phyloP scores from a whole-genome alignment of 2,797 vertebrate species.

The Clarias fuscus region DNA sequence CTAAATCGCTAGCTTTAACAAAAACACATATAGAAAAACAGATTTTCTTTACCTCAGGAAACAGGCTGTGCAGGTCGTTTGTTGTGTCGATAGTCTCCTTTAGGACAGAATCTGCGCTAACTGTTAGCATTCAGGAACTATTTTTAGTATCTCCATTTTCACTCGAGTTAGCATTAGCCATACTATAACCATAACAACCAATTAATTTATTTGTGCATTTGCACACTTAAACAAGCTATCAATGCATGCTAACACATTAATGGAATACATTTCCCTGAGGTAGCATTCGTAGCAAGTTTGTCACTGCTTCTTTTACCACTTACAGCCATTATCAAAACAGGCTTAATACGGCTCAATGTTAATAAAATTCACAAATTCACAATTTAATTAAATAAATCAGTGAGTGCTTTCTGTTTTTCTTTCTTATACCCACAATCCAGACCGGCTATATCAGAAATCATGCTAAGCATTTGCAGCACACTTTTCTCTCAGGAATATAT shows the following conservation, averaged over 20 bases:
- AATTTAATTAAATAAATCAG: background rate
- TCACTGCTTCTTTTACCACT: background rate
- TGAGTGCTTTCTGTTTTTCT: slow-evolving; percentile 2
- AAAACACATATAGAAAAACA: background rate
- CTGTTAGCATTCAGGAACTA: background rate
- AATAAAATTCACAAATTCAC: background rate
- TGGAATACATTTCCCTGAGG: background rate
- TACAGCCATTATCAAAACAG: background rate
- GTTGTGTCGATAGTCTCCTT: background rate
- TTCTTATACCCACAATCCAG: slow-evolving; percentile 32
- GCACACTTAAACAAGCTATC: background rate
- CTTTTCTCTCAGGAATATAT: slow-evolving; percentile 5
- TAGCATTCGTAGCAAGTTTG: background rate
- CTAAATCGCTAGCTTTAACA: background rate
- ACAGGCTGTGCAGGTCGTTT: background rate
- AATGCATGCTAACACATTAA: background rate
- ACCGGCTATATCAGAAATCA: slow-evolving; percentile 42
- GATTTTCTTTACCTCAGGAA: background rate
- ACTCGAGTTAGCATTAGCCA: background rate
- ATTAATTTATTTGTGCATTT: background rate
- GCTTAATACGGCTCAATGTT: background rate
- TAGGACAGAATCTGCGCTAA: background rate
- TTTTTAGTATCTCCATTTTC: background rate
- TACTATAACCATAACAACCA: background rate
- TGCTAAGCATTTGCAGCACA: slow-evolving; percentile 17